phyloP scores from a whole-genome alignment of 2,888 invertebrate genomes.

The Pomacea canaliculata region DNA sequence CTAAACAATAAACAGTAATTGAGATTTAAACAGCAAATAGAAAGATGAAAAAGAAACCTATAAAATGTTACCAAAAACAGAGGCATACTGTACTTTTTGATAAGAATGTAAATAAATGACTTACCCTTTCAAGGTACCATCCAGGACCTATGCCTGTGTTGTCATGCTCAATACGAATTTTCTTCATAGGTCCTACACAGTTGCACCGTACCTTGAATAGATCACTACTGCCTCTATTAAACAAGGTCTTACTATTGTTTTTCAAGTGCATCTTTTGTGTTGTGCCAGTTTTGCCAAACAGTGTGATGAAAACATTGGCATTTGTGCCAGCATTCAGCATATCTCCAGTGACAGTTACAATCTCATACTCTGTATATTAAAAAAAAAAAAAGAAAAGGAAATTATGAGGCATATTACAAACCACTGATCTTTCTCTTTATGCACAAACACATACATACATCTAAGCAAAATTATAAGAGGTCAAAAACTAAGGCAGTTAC shows the following conservation, averaged over 20 bases:
- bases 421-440: no score
- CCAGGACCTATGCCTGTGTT: slow-evolving; percentile 67
- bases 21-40: no score
- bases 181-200: slow-evolving; percentile 67
- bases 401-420: neutral
- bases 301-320: slow-evolving; percentile 67
- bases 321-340: slow-evolving; percentile 64
- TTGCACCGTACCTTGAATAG: slow-evolving; percentile 62
- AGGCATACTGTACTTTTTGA: no score
- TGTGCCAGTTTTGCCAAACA: slow-evolving; percentile 66
- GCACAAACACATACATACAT: neutral
- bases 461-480: neutral
- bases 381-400: neutral
- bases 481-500: neutral
- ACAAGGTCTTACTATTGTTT: slow-evolving; percentile 49
- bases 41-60: no score
- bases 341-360: slow-evolving; percentile 68
- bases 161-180: slow-evolving; percentile 68
- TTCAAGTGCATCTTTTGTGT: slow-evolving; percentile 64
- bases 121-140: slow-evolving; percentile 69
- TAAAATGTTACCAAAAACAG: no score
- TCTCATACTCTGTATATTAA: slow-evolving; percentile 65
- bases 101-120: slow-evolving; percentile 21
- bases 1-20: no score
- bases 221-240: slow-evolving; percentile 59